Conservation (phyloP, 2,113 vertebrate species). For the Lipophrys pholis region DNA sequence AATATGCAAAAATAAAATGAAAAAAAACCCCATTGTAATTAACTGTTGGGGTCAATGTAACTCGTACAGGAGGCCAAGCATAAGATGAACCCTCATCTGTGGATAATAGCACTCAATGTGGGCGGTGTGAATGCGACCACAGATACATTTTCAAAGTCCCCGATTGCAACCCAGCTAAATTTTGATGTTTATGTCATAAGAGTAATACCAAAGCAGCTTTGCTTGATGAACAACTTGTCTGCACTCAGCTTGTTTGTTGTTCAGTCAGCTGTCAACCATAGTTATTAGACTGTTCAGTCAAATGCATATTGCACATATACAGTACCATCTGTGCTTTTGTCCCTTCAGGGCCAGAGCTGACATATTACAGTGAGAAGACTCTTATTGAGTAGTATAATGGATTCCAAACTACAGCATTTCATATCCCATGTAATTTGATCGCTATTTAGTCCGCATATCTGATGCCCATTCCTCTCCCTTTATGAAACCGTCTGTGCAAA, state of each 20-base stretch:
- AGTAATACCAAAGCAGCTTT: slow-evolving; percentile 18
- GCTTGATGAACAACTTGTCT: slow-evolving; percentile 63
- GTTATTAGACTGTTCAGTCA: slow-evolving; percentile 78
- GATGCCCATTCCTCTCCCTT: slow-evolving; percentile 76
- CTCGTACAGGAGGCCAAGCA: slow-evolving; percentile 46
- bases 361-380: slow-evolving; percentile 77
- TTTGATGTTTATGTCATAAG: slow-evolving; percentile 31
- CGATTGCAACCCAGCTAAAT: slow-evolving; percentile 34
- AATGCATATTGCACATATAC: slow-evolving; percentile 79
- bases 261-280: slow-evolving; percentile 72
- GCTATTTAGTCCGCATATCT: slow-evolving; percentile 77
- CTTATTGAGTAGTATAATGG: slow-evolving; percentile 78
- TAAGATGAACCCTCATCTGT: slow-evolving; percentile 53
- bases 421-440: slow-evolving; percentile 79
- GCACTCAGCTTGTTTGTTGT: slow-evolving; percentile 59
- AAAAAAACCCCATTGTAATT: slow-evolving; percentile 56
- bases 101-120: slow-evolving; percentile 64
- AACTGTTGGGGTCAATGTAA: slow-evolving; percentile 66
- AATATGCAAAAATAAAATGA: slow-evolving; percentile 12
- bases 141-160: slow-evolving; percentile 55
- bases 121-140: slow-evolving; percentile 58
- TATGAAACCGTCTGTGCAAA: slow-evolving; percentile 81
- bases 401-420: slow-evolving; percentile 81
- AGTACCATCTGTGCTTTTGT: slow-evolving; percentile 80
- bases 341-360: slow-evolving; percentile 76